Evolutionary conservation across 2,888 invertebrate species (phyloP), one percentile per base, ranked within the genome.

Genomic region (Julus scandinavius): DNA sequence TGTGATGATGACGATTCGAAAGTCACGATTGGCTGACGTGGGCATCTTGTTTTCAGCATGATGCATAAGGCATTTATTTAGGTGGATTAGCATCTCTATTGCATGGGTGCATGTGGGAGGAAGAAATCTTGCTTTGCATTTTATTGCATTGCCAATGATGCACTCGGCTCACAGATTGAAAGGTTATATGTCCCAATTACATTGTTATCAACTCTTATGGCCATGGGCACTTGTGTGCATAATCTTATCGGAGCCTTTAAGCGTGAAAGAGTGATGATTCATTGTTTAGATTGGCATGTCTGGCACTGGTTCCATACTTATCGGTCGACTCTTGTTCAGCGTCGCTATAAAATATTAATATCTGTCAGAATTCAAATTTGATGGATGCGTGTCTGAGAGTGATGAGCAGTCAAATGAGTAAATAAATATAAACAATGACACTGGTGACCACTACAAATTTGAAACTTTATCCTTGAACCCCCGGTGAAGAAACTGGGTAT

Each of bases 261-360:
- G 80, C 38, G 80, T 38, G 80, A 80, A 80, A 80, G 80, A 80
- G 38, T 80, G 80, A 80, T 80, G 80, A 80, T 80, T 80, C 80
- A 80, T 80, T 80, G 80, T 80, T 80, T 80, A 80, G 80, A 80
- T 80, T 80, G 38, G 80, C 38, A 80, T 38, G 80, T 38, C 80
- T 38, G 80, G 38, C 38, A 29, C 29, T 72, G 72, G 29, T 11
- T 72, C 20, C 80, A 1, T 7, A 38, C 13, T 2, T 38, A 80
- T 29, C 4, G 38, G 80, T 80, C 45, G 45, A 45, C 11, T 80
- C 80, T 38, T 80, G 15, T 80, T 29, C 80, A 38, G 13, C 38
- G 80, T 29, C 80, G 29, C 38, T 15, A 15, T 15, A 1, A 80
- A 20, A n/a, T 80, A 80, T 38, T 80, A 80, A 29, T 80, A 80